These are phyloP conservation scores for Synodontis membranacea DNA, from an alignment of 2,113 vertebrate genomes.

Conservation along the genomic window DNA sequence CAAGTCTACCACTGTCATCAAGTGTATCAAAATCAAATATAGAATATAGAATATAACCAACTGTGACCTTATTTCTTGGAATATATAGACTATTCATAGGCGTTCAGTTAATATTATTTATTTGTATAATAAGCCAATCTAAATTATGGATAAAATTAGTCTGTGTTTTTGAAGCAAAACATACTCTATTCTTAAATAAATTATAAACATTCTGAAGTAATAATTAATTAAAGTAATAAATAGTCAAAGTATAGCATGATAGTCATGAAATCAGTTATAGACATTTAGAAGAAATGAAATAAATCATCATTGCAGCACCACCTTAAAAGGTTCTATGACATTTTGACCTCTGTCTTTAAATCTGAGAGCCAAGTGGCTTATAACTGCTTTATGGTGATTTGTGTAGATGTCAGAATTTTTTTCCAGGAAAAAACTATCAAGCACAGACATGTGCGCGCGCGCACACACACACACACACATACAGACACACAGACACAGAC, in stretches of 20 bases:
- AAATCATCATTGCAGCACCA: not conserved
- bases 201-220: not conserved
- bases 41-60: not conserved
- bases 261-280: not conserved
- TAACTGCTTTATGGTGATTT: not conserved
- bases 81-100: not conserved
- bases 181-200: not conserved
- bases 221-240: no score
- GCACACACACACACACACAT: conserved; percentile 6
- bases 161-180: not conserved
- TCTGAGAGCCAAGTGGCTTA: conserved; percentile 17
- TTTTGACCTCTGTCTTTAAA: not conserved
- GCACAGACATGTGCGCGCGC: not conserved
- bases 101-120: not conserved
- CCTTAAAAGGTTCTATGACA: not conserved
- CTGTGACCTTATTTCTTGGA: not conserved
- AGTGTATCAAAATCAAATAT: not conserved
- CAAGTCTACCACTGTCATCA: not conserved
- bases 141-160: not conserved
- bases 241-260: not conserved
- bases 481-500: not conserved
- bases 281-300: no score
- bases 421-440: not conserved
- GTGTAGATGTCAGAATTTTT: conserved; percentile 34
- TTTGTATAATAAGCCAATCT: not conserved